phyloP scores from a whole-genome alignment of 2,888 invertebrate species.

The Tetrapedia diversipes region DNA sequence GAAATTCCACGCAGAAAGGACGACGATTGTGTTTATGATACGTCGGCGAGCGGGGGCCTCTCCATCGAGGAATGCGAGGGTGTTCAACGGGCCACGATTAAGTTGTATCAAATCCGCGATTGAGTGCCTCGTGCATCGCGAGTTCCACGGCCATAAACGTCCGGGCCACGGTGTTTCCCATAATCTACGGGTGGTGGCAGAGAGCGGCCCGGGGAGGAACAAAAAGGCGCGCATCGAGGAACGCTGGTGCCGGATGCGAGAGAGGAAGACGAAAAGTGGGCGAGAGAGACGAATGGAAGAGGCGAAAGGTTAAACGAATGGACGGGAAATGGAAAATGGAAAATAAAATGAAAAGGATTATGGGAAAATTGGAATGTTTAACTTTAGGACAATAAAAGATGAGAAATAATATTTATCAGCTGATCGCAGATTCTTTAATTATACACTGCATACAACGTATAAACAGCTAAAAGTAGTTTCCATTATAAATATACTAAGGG shows the following conservation, averaged over 20 bases:
- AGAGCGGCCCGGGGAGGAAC: conserved; percentile 29
- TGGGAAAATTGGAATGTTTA: too few relatives aligned
- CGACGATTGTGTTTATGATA: conserved; percentile 63
- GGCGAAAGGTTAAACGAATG: not conserved
- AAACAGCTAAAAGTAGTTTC: too few relatives aligned
- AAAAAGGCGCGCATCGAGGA: conserved; percentile 40
- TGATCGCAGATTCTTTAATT: too few relatives aligned
- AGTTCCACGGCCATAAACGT: conserved; percentile 77
- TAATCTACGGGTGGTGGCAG: conserved; percentile 72
- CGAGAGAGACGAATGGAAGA: conserved; percentile 4
- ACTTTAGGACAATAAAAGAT: too few relatives aligned
- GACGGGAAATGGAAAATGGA: not conserved
- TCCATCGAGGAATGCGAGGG: conserved; percentile 61
- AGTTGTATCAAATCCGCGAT: conserved; percentile 80
- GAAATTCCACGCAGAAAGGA: conserved; percentile 59
- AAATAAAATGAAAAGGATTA: not conserved
- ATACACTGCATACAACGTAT: too few relatives aligned
- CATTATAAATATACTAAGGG: too few relatives aligned
- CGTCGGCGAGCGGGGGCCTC: conserved; percentile 43
- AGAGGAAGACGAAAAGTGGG: not conserved
- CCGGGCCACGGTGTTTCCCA: conserved; percentile 73
- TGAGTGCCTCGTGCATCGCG: conserved; percentile 75
- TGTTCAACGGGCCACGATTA: conserved; percentile 72
- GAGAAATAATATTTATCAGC: too few relatives aligned
- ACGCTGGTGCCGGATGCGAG: conserved; percentile 6